A percentile compares a stretch with the other conserved stretches of the same genome.
Conservation (phyloP, 1,140 invertebrate genomes). For the Panulirus ornatus region DNA sequence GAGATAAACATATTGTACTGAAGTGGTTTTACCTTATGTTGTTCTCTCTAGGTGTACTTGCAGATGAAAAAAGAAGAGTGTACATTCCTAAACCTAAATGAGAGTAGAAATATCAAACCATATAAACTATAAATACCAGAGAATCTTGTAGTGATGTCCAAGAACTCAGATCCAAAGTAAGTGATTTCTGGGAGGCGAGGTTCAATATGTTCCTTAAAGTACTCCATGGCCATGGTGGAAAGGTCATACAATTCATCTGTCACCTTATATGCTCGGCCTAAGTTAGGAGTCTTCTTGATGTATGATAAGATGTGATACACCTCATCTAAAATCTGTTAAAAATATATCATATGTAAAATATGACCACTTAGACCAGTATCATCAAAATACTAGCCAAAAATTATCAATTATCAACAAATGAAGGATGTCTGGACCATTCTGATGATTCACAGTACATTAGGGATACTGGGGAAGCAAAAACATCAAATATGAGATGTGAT, state of each 20-base stretch:
- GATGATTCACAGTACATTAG: no score
- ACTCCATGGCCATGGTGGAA: conserved; percentile 95
- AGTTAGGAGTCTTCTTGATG: conserved; percentile 86
- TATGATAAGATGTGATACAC: conserved; percentile 90
- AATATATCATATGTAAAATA: background rate
- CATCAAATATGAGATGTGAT: no score
- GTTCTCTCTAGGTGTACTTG: no score
- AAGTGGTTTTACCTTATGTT: no score
- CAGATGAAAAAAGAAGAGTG: no score
- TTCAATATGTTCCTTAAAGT: conserved; percentile 93
- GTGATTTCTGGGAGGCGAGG: conserved; percentile 91
- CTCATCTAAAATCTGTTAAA: conserved; percentile 83
- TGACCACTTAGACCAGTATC: background rate
- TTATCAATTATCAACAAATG: no score
- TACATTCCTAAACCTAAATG: no score
- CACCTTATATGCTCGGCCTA: conserved; percentile 90
- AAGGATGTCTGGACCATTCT: no score
- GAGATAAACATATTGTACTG: no score
- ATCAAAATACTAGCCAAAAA: background rate
- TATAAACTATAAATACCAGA: conserved; percentile 34
- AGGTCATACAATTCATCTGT: conserved; percentile 95
- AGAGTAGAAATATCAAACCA: no score
- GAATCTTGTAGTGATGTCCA: conserved; percentile 81
- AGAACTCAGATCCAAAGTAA: conserved; percentile 90
- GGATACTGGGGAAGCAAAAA: no score